Conservation (phyloP, 2,888 invertebrate genomes). For the Drosophila stalkeri region DNA sequence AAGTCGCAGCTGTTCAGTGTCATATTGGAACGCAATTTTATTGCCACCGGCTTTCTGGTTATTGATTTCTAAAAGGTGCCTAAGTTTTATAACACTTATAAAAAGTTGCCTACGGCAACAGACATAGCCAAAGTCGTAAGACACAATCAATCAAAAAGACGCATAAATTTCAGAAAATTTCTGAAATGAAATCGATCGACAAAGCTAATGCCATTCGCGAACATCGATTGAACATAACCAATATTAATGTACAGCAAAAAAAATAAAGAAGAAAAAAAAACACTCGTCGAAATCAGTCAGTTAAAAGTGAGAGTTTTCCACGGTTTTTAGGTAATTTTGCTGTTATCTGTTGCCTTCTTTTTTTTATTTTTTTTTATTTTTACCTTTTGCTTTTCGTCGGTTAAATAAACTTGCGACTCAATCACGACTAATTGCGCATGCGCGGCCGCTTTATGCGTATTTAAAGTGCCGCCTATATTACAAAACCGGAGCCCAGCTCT, state of each 20-base stretch:
- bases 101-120: conserved; percentile 28
- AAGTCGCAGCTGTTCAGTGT: conserved; percentile 11
- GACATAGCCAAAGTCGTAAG: conserved; percentile 20
- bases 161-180: conserved; percentile 41
- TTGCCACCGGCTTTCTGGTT: conserved; percentile 28
- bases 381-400: conserved; percentile 57
- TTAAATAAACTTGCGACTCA: conserved; percentile 78
- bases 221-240: conserved; percentile 24
- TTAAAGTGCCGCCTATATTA: conserved; percentile 75
- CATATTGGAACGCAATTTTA: conserved; percentile 19
- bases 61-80: conserved; percentile 55
- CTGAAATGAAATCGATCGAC: conserved; percentile 42
- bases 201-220: conserved; percentile 39
- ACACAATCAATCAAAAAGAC: conserved; percentile 64
- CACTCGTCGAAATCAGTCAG: conserved; percentile 52
- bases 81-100: conserved; percentile 50
- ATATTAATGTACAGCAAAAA: conserved; percentile 30
- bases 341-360: conserved; percentile 45
- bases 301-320: conserved; percentile 81
- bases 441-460: conserved; percentile 73
- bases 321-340: conserved; percentile 59
- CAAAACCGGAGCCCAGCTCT: conserved; percentile 64
- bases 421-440: conserved; percentile 81
- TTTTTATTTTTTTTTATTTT: conserved; percentile 32
- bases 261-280: conserved; percentile 35